Evolutionary conservation across 2,888 invertebrate species (phyloP).

Genomic region (Zygaena filipendulae): DNA sequence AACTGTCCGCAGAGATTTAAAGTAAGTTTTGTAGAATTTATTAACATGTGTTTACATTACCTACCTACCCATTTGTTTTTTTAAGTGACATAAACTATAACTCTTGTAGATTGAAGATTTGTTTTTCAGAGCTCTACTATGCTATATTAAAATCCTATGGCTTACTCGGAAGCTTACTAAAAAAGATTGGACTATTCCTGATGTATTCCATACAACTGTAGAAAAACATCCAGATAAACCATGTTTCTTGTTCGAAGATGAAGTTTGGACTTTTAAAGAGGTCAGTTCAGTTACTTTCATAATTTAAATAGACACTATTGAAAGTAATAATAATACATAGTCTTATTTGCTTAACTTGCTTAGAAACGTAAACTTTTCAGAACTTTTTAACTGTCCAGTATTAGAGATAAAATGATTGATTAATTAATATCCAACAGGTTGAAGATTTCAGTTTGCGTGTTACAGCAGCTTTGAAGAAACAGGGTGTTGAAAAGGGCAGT

Average conservation of each 20-base stretch:
- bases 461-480: conserved; percentile 80
- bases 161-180: conserved; percentile 73
- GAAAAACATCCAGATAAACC: conserved; percentile 83
- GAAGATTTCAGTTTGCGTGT: conserved; percentile 89
- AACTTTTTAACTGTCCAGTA: too few species aligned
- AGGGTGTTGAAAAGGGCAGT: conserved; percentile 88
- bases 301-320: too few species aligned
- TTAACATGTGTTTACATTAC: background rate
- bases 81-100: background rate
- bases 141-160: conserved; percentile 74
- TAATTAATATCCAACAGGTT: too few species aligned
- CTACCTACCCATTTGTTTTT: background rate
- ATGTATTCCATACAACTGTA: conserved; percentile 82
- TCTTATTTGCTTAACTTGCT: too few species aligned
- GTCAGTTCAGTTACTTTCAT: conserved; percentile 51
- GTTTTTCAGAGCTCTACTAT: conserved; percentile 75
- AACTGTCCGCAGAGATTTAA: conserved; percentile 79
- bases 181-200: conserved; percentile 79
- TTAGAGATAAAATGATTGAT: too few species aligned
- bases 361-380: too few species aligned
- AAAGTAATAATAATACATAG: too few species aligned
- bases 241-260: conserved; percentile 84
- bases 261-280: conserved; percentile 88
- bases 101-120: background rate
- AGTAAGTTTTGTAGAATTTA: conserved; percentile 51